phyloP scores from a whole-genome alignment of 2,113 vertebrate genomes.

The Gallinago undulata region DNA sequence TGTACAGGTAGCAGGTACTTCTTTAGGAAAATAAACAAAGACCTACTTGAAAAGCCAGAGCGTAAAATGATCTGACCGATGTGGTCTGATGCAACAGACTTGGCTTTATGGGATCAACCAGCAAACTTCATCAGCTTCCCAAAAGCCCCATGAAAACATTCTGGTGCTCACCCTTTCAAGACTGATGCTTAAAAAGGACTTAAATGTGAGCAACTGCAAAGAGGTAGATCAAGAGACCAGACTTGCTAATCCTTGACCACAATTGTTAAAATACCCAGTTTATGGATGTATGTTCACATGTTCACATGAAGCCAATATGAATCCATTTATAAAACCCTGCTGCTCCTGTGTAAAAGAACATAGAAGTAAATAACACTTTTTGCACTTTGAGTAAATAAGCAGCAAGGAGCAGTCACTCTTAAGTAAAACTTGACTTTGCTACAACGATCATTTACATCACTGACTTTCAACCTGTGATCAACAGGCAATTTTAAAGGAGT shows the following conservation, averaged over 20 bases:
- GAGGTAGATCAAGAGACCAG: neutral
- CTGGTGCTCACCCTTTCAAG: neutral
- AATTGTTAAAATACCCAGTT: neutral
- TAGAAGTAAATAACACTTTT: too few species aligned
- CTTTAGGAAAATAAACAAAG: conserved; percentile 55
- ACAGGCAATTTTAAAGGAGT: neutral
- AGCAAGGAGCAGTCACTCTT: neutral
- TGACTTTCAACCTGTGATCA: neutral
- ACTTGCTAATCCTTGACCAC: neutral
- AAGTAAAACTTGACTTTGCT: neutral
- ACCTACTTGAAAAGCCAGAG: neutral
- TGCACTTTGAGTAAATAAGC: neutral
- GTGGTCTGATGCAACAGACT: conserved; percentile 30
- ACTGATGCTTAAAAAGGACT: neutral
- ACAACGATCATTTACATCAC: neutral
- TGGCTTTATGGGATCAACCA: conserved; percentile 40
- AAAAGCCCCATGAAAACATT: conserved; percentile 11
- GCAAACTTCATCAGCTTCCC: conserved; percentile 46
- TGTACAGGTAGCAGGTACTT: conserved; percentile 47
- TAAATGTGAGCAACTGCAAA: neutral
- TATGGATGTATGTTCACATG: neutral
- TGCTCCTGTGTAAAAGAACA: neutral
- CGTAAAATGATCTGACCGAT: conserved; percentile 58
- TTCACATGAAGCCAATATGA: neutral
- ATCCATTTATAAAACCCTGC: neutral